Conservation (phyloP, 2,797 vertebrate species). For the Cirrhinus mrigala region DNA sequence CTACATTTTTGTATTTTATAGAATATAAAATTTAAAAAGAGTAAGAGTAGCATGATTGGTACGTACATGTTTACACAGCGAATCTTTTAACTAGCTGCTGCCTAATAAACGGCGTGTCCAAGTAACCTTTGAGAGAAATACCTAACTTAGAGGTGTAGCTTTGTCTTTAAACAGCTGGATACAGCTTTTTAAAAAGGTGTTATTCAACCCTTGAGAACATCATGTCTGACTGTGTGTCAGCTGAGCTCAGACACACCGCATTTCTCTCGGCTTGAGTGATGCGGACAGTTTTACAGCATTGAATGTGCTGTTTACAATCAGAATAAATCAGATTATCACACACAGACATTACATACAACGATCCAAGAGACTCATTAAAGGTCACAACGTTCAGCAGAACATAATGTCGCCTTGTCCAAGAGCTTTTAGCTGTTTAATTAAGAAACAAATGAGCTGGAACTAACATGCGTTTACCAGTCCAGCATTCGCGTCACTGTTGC, state of each 20-base stretch:
- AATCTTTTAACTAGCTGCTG: too few species aligned
- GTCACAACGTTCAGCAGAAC: slow-evolving; percentile 54
- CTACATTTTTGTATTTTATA: background rate
- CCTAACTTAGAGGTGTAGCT: background rate
- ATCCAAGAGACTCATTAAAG: slow-evolving; percentile 54
- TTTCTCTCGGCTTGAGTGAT: slow-evolving; percentile 21
- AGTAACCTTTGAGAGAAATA: background rate
- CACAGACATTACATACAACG: slow-evolving; percentile 5
- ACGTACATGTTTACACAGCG: too few species aligned
- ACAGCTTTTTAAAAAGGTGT: background rate
- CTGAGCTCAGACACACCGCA: slow-evolving; percentile 46
- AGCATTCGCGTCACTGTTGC: background rate
- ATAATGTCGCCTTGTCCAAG: slow-evolving; percentile 60
- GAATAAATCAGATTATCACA: slow-evolving; percentile 21
- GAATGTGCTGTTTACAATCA: slow-evolving; percentile 41
- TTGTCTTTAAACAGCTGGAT: background rate
- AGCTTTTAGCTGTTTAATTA: slow-evolving; percentile 63
- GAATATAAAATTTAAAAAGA: background rate
- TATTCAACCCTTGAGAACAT: background rate
- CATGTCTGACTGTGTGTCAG: background rate
- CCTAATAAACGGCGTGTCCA: background rate
- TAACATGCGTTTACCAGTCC: slow-evolving; percentile 25
- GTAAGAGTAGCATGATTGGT: background rate
- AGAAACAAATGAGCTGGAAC: slow-evolving; percentile 67
- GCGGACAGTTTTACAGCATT: background rate